Base-by-base conservation (phyloP, 2,888 invertebrate genomes). In the Odontothrips loti region DNA sequence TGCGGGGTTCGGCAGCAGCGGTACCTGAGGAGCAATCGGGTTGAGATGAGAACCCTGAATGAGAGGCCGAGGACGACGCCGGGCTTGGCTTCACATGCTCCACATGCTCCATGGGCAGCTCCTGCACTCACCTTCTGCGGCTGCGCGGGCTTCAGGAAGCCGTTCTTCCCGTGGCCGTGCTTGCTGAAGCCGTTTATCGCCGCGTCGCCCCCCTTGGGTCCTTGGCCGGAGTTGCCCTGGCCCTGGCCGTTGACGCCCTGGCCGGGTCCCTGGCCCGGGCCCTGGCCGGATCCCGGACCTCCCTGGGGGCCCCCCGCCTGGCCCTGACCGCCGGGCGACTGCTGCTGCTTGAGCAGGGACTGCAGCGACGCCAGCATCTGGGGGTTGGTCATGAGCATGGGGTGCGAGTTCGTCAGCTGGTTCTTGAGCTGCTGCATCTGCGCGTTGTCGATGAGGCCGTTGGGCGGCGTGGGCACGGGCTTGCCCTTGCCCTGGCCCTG, bases 351-450 rank as follows among this genome's bases (percentile, higher is more conserved):
- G 51, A 84, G 85, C 82, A 86, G 84, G 29, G 85, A 85, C 83
- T 87, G 86, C n/a, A 87, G 84, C 0, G 86, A 85, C 47, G 85
- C 85, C 63, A 86, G 83, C 82, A 86, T 84, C 82, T 86, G 86
- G 48, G 86, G 86, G 81, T 86, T 86, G n/a, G 84, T 84, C 47
- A 85, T 83, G 23, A 85, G 82, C 12, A 75, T 29, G 15, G 84
- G 84, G 34, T 83, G 83, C 79, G 80, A 82, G 80, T 79, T 83
- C 29, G 84, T 84, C 82, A 83, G 83, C 80, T 85, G 84, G 47
- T 83, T 83, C 68, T 75, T 75, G 68, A 75, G 68, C 27, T 75
- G 68, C 82, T 86, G 86, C 84, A 86, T 85, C 82, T 87, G 87
- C 68, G 10, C n/a, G 27, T 27, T 75, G 68, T 75, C 68, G 68